Base-by-base conservation (phyloP, 1,140 invertebrate genomes). In the Lepeophtheirus salmonis region DNA sequence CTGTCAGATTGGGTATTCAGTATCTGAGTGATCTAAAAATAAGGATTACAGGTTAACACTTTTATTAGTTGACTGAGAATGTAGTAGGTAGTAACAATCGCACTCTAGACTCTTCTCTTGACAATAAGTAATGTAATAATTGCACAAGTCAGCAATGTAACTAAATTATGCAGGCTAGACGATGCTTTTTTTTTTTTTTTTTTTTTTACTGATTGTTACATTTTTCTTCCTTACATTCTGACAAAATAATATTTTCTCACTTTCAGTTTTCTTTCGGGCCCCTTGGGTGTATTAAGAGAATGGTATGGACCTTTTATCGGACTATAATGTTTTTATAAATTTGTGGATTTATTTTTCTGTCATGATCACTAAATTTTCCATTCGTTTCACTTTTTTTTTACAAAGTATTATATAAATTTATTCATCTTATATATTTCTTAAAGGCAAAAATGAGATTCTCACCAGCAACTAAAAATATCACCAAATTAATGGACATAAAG, bases 401-500 rank as follows among this genome's bases (percentile, higher is more conserved):
- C n/a, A n/a, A n/a, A n/a, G 30, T 41, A 6, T 41, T 41, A 41
- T 41, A 10, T 41, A 41, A 41, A 10, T 41, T 41, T 41, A 6
- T 41, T 41, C 30, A 6, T 41, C 6, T 6, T 41, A 41, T 41
- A 41, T 6, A 10, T 41, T 41, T 41, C 6, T 10, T 10, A 41
- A 10, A 41, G 10, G 14, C 50, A 13, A 60, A 50, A 10, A 60
- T 60, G 57, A 17, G 49, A 17, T 21, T 60, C n/a, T 17, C 30
- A 17, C 41, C 57, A 21, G 57, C 30, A 41, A 21, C 57, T 14
- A 16, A 26, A 24, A 61, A 61, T 17, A 21, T 61, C 17, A 53
- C 48, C 50, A 61, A 61, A 30, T 25, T 61, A 18, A 17, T 61
- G 59, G 59, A 61, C 59, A 56, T 61, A 14, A 61, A 53, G 50